Base-by-base conservation (phyloP, 2,888 invertebrate genomes). In the Nysson spinosus region DNA sequence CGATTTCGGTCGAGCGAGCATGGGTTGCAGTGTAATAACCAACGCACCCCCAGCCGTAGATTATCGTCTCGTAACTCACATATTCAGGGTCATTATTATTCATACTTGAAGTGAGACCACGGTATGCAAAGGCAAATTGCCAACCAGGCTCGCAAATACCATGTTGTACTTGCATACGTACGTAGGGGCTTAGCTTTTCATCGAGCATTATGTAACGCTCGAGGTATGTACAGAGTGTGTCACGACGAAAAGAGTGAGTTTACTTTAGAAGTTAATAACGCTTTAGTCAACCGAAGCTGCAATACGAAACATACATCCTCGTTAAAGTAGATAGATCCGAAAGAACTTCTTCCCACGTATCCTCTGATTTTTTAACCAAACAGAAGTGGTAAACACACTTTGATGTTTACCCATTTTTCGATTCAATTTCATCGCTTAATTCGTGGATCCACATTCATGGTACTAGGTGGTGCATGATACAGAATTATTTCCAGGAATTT, bases 21-120 rank as follows among this genome's bases (percentile, higher is more conserved):
- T 42, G 47, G 49, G 58, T 51, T 26, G 16, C 54, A 52, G 51
- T 63, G 71, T 65, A 75, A 74, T 68, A 75, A 68, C 68, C 65
- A 57, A 54, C 65, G 60, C 49, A 34, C 12, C 34, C 61, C 32
- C 44, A 22, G 52, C 58, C 50, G 54, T 56, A 52, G 75, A 74
- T 74, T 75, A 74, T 74, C 74, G 74, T 72, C 74, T 65, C 75
- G 57, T 75, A 71, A 78, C 76, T 73, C 76, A 76, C 67, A 65
- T 76, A 72, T 76, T 61, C 65, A 66, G 62, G 62, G 57, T 74
- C 68, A 68, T 74, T 74, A 74, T 74, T 74, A 75, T 74, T 74
- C 74, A 74, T 75, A 75, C 71, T 71, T 71, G 24, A 68, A 63
- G 67, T 49, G 68, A 68, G 71, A 74, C 54, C 67, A 35, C 64